Evolutionary conservation across 1,140 invertebrate genomes (phyloP).

Genomic region (Pararge aegeria): DNA sequence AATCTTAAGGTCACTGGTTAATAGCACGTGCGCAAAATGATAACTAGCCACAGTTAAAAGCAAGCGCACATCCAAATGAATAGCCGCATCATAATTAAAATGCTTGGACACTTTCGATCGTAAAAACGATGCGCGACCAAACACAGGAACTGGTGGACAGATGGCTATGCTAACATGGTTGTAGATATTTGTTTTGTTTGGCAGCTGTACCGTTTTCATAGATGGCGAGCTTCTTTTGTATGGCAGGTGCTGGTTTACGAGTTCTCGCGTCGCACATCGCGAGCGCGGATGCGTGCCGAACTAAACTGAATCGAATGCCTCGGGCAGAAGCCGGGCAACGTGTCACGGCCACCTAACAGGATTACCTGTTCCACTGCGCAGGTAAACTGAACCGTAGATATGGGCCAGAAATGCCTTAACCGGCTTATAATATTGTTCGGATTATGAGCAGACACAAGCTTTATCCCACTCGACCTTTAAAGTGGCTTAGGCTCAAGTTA

Average conservation of each 20-base stretch:
- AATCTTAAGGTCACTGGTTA: too few relatives aligned
- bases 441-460: slow-evolving; percentile 47
- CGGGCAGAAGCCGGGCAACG: slow-evolving; percentile 63
- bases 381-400: slow-evolving; percentile 57
- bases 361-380: slow-evolving; percentile 75
- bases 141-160: slow-evolving; percentile 24
- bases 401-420: slow-evolving; percentile 63
- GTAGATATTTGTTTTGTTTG: slow-evolving; percentile 28
- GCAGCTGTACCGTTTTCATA: slow-evolving; percentile 66
- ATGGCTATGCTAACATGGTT: slow-evolving; percentile 33
- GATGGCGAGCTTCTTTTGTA: slow-evolving; percentile 71
- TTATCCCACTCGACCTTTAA: slow-evolving; percentile 48
- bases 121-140: slow-evolving; percentile 41
- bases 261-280: slow-evolving; percentile 64
- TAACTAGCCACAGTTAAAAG: slow-evolving; percentile 67
- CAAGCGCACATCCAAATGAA: slow-evolving; percentile 52
- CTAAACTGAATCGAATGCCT: slow-evolving; percentile 52
- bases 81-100: slow-evolving; percentile 36
- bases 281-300: slow-evolving; percentile 55
- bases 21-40: slow-evolving; percentile 68
- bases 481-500: slow-evolving; percentile 37
- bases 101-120: slow-evolving; percentile 60
- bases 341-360: slow-evolving; percentile 78
- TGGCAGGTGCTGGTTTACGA: slow-evolving; percentile 65
- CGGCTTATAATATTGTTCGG: slow-evolving; percentile 58